Conservation (phyloP, 1,140 invertebrate genomes). For the Phthorimaea operculella region DNA sequence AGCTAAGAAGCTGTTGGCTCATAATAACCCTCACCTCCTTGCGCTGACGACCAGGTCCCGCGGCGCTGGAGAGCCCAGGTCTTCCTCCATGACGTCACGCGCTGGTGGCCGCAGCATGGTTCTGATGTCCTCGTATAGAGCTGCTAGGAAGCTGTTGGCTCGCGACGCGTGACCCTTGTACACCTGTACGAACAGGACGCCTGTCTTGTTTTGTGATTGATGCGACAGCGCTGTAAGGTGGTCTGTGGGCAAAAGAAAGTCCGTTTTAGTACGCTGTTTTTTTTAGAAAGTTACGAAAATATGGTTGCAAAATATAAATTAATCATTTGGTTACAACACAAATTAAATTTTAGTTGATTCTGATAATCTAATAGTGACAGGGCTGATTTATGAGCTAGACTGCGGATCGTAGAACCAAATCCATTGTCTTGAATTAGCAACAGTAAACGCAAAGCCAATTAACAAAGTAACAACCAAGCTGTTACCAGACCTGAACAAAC, state of each 20-base stretch:
- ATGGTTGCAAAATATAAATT: too few species aligned
- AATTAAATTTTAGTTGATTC: too few species aligned
- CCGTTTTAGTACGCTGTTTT: neutral
- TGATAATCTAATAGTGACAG: too few species aligned
- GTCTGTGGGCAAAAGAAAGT: conserved; percentile 70
- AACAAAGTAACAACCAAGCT: too few species aligned
- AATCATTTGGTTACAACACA: too few species aligned
- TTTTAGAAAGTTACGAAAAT: too few species aligned
- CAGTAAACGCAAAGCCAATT: too few species aligned
- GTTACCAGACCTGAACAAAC: too few species aligned
- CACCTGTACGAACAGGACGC: conserved; percentile 78
- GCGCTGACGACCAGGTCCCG: conserved; percentile 68
- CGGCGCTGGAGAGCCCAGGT: conserved; percentile 30
- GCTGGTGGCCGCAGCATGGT: conserved; percentile 61
- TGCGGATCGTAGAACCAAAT: too few species aligned
- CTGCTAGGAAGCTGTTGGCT: conserved; percentile 71
- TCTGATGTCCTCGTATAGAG: conserved; percentile 77
- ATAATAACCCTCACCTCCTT: too few species aligned
- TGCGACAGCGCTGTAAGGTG: conserved; percentile 76
- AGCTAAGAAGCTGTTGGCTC: conserved; percentile 71
- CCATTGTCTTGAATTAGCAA: too few species aligned
- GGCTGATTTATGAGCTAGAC: too few species aligned
- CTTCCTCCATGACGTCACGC: conserved; percentile 22
- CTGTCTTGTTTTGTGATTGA: conserved; percentile 84
- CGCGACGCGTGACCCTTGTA: conserved; percentile 76